Evolutionary conservation across 2,888 invertebrate species (phyloP).

Genomic region (Apodemia duryi): DNA sequence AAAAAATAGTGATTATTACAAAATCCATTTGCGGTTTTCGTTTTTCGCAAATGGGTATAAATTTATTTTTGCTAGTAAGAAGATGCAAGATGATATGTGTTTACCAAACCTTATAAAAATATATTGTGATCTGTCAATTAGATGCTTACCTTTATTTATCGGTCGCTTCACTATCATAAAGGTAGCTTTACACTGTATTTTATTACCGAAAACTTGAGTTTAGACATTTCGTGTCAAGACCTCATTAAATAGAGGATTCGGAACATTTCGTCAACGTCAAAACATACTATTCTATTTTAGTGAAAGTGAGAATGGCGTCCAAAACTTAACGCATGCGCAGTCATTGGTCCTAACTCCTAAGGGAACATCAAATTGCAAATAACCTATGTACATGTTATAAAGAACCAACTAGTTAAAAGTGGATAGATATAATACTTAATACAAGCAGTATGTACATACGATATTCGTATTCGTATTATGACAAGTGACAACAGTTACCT

Average conservation of each 20-base stretch:
- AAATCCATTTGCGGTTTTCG: too few species aligned
- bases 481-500: too few species aligned
- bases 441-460: too few species aligned
- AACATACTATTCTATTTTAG: constrained; percentile 58
- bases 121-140: not conserved
- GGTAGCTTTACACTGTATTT: constrained; percentile 55
- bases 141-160: constrained; percentile 50
- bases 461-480: too few species aligned
- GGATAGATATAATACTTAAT: too few species aligned
- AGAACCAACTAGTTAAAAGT: too few species aligned
- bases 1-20: too few species aligned
- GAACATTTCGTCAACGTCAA: constrained; percentile 63
- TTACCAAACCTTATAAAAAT: not conserved
- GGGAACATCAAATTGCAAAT: constrained; percentile 22
- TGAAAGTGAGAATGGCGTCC: constrained; percentile 71
- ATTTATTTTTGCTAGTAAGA: not conserved
- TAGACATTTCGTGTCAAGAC: constrained; percentile 69
- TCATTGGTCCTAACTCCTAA: constrained; percentile 28
- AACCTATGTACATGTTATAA: not conserved
- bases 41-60: not conserved
- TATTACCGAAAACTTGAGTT: constrained; percentile 55
- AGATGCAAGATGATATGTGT: not conserved
- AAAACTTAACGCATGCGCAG: constrained; percentile 68
- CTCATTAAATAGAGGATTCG: constrained; percentile 60
- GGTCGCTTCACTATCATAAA: constrained; percentile 68